Evolutionary conservation across 1,140 invertebrate species (phyloP), one percentile per base, ranked within the genome.

Genomic region (Leptinotarsa undecemlineata): DNA sequence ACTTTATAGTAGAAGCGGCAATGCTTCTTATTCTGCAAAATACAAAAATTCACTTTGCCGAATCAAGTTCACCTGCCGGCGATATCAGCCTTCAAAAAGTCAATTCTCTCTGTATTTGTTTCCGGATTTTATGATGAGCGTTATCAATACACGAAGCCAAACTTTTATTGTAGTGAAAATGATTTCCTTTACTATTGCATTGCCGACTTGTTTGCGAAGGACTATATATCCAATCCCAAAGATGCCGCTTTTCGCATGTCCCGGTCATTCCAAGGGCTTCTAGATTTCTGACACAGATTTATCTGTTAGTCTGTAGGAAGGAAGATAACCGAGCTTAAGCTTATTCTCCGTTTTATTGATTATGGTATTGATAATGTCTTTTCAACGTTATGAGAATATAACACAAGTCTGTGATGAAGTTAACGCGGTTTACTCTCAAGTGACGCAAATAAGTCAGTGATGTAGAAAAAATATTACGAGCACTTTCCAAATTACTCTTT

Each of bases 241-340:
- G 48, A 23, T n/a, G 48, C 68, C 68, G 68, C 68, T 57, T 69
- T 69, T 69, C 68, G 20, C 68, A 69, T 69, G 68, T 69, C 48
- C 48, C 68, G 47, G 68, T 48, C 26, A 51, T 69, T 69, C 14
- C 48, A 48, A 42, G 21, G 68, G 48, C 33, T 69, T 48, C 68
- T n/a, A 69, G 33, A 48, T 21, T 69, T n/a, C 42, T 69, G 19
- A 21, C 15, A 69, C 11, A 69, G 33, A 69, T 48, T 69, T 57
- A 69, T 69, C 68, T 69, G 19, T 21, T 20, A 48, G 20, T 42
- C 20, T 47, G 33, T 69, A 19, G 47, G 33, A 19, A 23, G 8
- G n/a, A n/a, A 69, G 68, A 69, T 51, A 69, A 48, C 48, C 68
- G 42, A 2, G 5, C n/a, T 69, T 69, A 2, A 51, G n/a, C 48